Percentiles rank a stretch among this genome's conserved stretches.
Evolutionary conservation across 2,113 vertebrate genomes (phyloP).

Genomic region (Platichthys stellatus): DNA sequence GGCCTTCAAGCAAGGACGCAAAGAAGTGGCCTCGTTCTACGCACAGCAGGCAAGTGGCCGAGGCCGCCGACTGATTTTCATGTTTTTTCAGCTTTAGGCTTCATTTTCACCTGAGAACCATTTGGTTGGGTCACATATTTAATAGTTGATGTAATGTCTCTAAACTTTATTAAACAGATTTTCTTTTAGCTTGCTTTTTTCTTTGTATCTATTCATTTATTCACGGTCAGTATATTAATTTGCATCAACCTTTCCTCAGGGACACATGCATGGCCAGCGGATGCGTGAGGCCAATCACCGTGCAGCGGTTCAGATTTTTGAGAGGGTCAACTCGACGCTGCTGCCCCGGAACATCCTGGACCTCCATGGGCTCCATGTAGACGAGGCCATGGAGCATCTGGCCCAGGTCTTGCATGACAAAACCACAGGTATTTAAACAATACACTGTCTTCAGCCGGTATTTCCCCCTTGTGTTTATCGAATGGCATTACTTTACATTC

Average conservation of each 20-base stretch:
- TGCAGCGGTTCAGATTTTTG: slow-evolving; percentile 92
- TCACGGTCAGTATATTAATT: not conserved
- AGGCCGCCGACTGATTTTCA: not conserved
- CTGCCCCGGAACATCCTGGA: slow-evolving; percentile 94
- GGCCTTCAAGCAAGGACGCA: slow-evolving; percentile 89
- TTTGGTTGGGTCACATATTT: not conserved
- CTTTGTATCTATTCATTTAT: not conserved
- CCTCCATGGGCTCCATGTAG: slow-evolving; percentile 95
- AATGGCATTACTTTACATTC: too few relatives aligned
- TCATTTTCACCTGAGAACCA: not conserved
- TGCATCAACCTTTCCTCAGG: slow-evolving; percentile 73
- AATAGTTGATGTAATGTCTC: not conserved
- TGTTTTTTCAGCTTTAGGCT: not conserved
- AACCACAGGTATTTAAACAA: slow-evolving; percentile 82
- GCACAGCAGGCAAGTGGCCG: slow-evolving; percentile 87
- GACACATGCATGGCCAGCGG: slow-evolving; percentile 90
- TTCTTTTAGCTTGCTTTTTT: not conserved
- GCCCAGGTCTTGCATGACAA: slow-evolving; percentile 87
- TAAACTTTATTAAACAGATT: not conserved
- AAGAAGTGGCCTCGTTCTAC: slow-evolving; percentile 93
- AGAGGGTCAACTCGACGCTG: slow-evolving; percentile 89
- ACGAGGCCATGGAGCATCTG: slow-evolving; percentile 90
- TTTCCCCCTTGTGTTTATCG: too few relatives aligned
- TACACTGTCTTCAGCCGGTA: too few relatives aligned
- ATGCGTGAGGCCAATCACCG: slow-evolving; percentile 94